A percentile compares a stretch with the other conserved stretches of the same genome.
These are phyloP conservation scores for Trissolcus brochymenae DNA, from an alignment of 2,888 invertebrate genomes.

Conservation along the genomic window DNA sequence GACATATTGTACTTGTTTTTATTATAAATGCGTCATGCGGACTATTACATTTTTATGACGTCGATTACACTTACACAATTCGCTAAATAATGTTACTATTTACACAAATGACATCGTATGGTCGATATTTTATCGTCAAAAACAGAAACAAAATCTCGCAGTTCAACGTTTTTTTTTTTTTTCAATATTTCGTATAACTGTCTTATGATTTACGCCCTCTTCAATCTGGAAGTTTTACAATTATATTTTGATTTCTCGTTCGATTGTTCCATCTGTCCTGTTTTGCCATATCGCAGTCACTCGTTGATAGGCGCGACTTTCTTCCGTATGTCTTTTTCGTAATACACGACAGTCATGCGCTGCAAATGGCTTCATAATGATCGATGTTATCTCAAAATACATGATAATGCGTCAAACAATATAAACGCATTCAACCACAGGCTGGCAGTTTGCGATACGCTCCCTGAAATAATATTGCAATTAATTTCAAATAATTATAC, in stretches of 20 bases:
- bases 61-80: constrained; percentile 63
- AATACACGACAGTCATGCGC: constrained; percentile 63
- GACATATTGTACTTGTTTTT: constrained; percentile 65
- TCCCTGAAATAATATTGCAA: constrained; percentile 58
- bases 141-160: constrained; percentile 61
- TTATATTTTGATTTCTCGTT: constrained; percentile 52
- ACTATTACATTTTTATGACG: constrained; percentile 54
- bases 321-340: constrained; percentile 29
- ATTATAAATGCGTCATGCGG: constrained; percentile 61
- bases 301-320: constrained; percentile 28
- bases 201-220: constrained; percentile 54
- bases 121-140: constrained; percentile 64
- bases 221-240: constrained; percentile 68
- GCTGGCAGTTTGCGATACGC: constrained; percentile 62
- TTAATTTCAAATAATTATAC: no score
- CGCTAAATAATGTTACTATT: constrained; percentile 73
- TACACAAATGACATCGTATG: constrained; percentile 75
- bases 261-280: constrained; percentile 16
- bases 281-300: constrained; percentile 20
- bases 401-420: constrained; percentile 64
- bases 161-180: constrained; percentile 46
- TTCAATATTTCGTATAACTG: constrained; percentile 30
- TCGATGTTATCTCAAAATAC: constrained; percentile 73
- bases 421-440: constrained; percentile 66
- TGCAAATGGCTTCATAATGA: constrained; percentile 63